These are phyloP conservation scores for Rotaria sp. DNA, from an alignment of 2,888 invertebrate genomes.

Conservation along the genomic window DNA sequence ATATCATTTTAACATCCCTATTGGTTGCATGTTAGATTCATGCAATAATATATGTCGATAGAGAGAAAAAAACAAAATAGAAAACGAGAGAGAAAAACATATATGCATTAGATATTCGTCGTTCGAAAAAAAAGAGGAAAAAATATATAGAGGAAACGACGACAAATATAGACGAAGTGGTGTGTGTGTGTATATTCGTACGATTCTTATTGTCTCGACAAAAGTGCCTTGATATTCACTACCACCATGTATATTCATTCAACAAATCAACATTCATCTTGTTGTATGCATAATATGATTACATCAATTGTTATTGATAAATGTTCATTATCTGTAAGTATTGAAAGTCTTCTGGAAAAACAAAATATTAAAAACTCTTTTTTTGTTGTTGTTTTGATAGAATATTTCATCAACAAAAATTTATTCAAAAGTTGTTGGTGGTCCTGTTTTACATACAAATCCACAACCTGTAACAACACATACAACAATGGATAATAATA, in stretches of 20 bases:
- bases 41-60: background rate
- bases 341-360: background rate
- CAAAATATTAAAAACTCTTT: background rate
- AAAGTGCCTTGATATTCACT: constrained; percentile 6
- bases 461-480: background rate
- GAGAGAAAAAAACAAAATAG: background rate
- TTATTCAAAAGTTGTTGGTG: constrained; percentile 23
- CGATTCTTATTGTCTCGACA: background rate
- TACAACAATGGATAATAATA: background rate
- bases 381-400: background rate
- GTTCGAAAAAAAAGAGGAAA: constrained; percentile 1
- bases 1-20: constrained; percentile 1
- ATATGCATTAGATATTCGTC: background rate
- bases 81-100: background rate
- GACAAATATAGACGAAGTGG: constrained; percentile 3
- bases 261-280: background rate
- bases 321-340: background rate
- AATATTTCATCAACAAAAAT: background rate
- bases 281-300: background rate
- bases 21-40: background rate
- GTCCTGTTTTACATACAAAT: background rate
- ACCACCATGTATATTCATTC: background rate
- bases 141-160: background rate
- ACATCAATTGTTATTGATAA: background rate
- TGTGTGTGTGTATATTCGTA: constrained; percentile 6